Conservation (phyloP, 2,797 vertebrate genomes). For the Buphagus erythrorhynchus region DNA sequence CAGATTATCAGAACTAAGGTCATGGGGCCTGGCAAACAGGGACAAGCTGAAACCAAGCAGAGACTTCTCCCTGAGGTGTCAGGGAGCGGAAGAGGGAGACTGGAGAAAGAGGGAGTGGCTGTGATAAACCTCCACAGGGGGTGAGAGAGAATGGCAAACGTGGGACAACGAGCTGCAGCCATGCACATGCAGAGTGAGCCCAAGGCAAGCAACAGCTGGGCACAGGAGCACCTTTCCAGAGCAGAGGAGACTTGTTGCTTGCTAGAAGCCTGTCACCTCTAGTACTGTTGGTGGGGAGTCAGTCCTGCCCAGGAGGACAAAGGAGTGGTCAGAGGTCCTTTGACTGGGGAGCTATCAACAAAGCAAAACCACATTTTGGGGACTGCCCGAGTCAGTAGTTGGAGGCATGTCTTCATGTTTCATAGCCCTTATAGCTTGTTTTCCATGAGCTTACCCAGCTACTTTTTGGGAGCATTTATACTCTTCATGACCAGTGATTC, state of each 20-base stretch:
- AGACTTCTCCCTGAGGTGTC: background rate
- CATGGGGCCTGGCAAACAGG: background rate
- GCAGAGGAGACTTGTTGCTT: background rate
- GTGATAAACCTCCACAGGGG: background rate
- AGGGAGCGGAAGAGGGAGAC: background rate
- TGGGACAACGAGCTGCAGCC: background rate
- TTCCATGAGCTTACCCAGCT: background rate
- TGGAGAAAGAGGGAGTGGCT: background rate
- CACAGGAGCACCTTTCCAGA: background rate
- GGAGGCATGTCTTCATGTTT: background rate
- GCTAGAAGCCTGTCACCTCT: background rate
- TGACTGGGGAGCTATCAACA: background rate
- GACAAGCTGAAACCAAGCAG: background rate
- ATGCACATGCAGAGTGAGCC: background rate
- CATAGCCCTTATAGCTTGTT: background rate
- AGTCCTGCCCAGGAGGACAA: background rate
- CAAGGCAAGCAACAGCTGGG: background rate
- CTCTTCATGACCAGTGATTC: background rate
- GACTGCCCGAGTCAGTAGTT: background rate
- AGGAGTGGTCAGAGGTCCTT: background rate
- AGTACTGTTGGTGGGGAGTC: background rate
- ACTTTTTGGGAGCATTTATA: background rate
- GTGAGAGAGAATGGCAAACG: background rate
- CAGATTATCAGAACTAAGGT: background rate
- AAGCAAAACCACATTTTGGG: background rate